phyloP scores from a whole-genome alignment of 2,888 invertebrate genomes.

The Volucella zonaria region DNA sequence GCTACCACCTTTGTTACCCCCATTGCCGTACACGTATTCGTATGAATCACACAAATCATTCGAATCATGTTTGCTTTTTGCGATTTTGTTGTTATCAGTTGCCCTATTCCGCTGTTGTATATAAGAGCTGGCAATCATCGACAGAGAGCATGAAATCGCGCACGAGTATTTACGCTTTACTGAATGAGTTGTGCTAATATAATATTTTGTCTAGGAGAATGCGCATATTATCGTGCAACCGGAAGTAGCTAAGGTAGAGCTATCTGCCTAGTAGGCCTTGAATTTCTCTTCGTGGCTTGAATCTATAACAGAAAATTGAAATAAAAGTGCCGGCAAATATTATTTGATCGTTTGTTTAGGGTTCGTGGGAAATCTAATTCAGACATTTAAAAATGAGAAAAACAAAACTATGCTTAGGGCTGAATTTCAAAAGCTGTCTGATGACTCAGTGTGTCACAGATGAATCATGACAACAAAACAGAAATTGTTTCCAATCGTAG shows the following conservation, averaged over 20 bases:
- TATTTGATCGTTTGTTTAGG: not conserved
- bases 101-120: no score
- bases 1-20: no score
- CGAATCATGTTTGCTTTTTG: not conserved
- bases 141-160: not conserved
- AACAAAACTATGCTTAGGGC: not conserved
- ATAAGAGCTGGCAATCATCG: no score
- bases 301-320: not conserved
- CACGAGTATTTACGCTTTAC: slow-evolving; percentile 14
- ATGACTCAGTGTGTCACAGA: not conserved
- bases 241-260: slow-evolving; percentile 31
- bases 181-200: slow-evolving; percentile 25
- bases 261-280: slow-evolving; percentile 5
- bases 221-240: slow-evolving; percentile 28
- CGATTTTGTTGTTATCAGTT: slow-evolving; percentile 32
- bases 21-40: not conserved
- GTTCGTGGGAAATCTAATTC: not conserved
- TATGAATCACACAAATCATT: not conserved
- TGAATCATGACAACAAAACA: slow-evolving; percentile 16
- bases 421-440: not conserved
- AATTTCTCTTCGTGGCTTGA: slow-evolving; percentile 27
- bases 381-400: no score
- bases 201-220: slow-evolving; percentile 9
- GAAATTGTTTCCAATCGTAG: not conserved
- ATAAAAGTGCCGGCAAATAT: not conserved